Conservation (phyloP, 2,797 vertebrate species). For the Molothrus aeneus region DNA sequence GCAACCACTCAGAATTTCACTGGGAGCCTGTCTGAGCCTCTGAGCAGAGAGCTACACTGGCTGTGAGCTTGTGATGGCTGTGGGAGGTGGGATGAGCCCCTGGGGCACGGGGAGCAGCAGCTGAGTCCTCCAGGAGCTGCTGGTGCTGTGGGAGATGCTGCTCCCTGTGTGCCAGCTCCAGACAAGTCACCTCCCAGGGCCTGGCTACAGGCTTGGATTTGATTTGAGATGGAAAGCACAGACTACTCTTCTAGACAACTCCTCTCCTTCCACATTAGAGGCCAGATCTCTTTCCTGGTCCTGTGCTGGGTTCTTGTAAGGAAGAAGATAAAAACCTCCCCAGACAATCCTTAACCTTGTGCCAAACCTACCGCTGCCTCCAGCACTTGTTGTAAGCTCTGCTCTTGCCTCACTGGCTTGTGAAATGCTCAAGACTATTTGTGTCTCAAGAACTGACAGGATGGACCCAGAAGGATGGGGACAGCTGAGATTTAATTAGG, state of each 20-base stretch:
- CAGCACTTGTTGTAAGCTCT: neutral
- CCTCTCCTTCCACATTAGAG: neutral
- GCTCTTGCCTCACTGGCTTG: neutral
- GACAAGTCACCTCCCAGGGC: neutral
- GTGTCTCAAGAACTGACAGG: slow-evolving; percentile 7
- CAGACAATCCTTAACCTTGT: neutral
- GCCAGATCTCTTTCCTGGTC: neutral
- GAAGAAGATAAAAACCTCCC: neutral
- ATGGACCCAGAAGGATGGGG: slow-evolving; percentile 3
- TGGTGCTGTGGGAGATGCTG: neutral
- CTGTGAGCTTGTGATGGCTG: neutral
- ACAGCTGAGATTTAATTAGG: slow-evolving; percentile 49
- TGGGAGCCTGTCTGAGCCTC: neutral
- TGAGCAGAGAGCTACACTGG: neutral
- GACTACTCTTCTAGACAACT: neutral
- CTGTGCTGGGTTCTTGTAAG: neutral
- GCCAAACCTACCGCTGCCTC: rapidly evolving
- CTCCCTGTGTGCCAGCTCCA: neutral
- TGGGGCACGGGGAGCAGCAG: neutral
- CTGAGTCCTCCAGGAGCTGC: neutral
- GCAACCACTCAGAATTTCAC: rapidly evolving
- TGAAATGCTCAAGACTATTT: slow-evolving; percentile 9
- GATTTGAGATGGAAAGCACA: neutral
- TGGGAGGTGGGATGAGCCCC: neutral
- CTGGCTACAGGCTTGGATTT: neutral